phyloP scores from a whole-genome alignment of 1,140 invertebrate species.

The Tetragonula clypearis region DNA sequence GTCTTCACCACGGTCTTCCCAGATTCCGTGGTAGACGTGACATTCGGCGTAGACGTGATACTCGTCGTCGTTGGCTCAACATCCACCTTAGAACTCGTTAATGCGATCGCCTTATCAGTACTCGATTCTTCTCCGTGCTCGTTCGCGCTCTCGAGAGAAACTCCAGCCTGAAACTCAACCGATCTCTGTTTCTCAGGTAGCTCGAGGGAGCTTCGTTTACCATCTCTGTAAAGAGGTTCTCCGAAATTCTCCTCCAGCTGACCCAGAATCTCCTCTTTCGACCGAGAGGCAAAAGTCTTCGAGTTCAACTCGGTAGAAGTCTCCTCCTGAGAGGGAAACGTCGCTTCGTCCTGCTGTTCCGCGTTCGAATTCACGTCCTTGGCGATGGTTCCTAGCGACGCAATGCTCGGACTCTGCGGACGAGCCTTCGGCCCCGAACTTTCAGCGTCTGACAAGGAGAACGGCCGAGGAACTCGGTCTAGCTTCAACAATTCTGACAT shows the following conservation, averaged over 20 bases:
- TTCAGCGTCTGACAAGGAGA: constrained; percentile 26
- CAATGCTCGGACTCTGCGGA: not conserved
- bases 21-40: constrained; percentile 9
- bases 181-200: constrained; percentile 42
- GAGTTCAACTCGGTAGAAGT: not conserved
- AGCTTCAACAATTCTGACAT: constrained; percentile 70
- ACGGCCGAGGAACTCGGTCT: constrained; percentile 71
- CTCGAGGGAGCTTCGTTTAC: constrained; percentile 16
- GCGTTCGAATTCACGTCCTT: not conserved
- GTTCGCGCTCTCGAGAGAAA: not conserved
- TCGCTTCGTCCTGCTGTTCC: not conserved
- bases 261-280: constrained; percentile 54
- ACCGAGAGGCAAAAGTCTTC: not conserved
- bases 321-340: not conserved
- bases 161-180: constrained; percentile 48
- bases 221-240: constrained; percentile 39
- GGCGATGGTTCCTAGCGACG: not conserved
- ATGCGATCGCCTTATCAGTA: not conserved
- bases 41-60: not conserved
- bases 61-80: not conserved
- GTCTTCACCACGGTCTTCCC: constrained; percentile 70
- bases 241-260: constrained; percentile 58
- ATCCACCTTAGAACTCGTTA: not conserved
- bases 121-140: not conserved
- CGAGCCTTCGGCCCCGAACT: not conserved